These are phyloP conservation scores for Protula sp. DNA, from an alignment of 2,888 invertebrate genomes.

Conservation along the genomic window DNA sequence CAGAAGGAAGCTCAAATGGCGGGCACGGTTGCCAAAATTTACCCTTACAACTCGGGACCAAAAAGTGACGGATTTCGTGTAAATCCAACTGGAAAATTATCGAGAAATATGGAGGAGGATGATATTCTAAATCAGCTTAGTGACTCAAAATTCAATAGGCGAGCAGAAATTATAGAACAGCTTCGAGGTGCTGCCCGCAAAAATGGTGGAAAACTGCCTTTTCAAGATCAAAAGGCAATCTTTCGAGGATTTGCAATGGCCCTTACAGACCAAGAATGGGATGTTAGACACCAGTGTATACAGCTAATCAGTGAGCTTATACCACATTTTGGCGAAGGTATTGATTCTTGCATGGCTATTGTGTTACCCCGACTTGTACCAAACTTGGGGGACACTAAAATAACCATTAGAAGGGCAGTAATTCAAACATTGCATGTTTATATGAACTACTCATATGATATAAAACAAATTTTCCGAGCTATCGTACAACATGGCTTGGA, in stretches of 20 bases:
- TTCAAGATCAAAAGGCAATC: slow-evolving; percentile 31
- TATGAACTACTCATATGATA: slow-evolving; percentile 53
- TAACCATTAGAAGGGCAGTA: slow-evolving; percentile 49
- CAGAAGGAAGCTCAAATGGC: slow-evolving; percentile 16
- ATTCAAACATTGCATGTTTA: slow-evolving; percentile 55
- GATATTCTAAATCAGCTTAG: slow-evolving; percentile 43
- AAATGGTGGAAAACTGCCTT: slow-evolving; percentile 47
- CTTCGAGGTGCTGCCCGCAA: slow-evolving; percentile 42
- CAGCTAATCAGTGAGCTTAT: slow-evolving; percentile 48
- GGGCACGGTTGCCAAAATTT: slow-evolving; percentile 34
- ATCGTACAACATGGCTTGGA: slow-evolving; percentile 53
- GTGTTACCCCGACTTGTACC: slow-evolving; percentile 51
- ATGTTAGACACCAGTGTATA: slow-evolving; percentile 54
- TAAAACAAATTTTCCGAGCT: slow-evolving; percentile 49
- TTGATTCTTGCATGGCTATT: slow-evolving; percentile 51
- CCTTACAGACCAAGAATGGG: slow-evolving; percentile 54
- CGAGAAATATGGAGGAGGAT: slow-evolving; percentile 48
- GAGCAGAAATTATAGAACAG: slow-evolving; percentile 46
- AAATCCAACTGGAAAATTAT: neutral
- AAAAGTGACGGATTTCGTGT: slow-evolving; percentile 28
- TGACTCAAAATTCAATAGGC: slow-evolving; percentile 45
- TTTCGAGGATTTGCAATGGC: slow-evolving; percentile 52
- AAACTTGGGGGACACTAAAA: slow-evolving; percentile 49
- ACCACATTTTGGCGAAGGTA: slow-evolving; percentile 43
- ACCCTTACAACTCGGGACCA: slow-evolving; percentile 7